These are phyloP conservation scores for Ascidia mentula DNA, from an alignment of 23 tunicate species.

Conservation along the genomic window DNA sequence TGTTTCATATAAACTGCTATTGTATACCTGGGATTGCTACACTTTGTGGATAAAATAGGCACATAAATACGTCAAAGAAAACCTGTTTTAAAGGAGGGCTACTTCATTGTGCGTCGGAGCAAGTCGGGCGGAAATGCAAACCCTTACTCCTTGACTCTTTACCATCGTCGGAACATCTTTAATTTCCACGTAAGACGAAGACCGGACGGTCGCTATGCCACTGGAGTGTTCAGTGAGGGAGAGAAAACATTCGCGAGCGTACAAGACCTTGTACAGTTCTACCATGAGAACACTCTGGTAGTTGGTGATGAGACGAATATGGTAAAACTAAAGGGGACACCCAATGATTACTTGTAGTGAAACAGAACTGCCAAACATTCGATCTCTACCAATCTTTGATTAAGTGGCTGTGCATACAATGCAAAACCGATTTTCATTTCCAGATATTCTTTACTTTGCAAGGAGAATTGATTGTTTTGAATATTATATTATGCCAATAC, in stretches of 20 bases:
- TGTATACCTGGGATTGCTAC: no score
- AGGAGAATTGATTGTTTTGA: no score
- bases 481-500: no score
- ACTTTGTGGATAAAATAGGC: no score
- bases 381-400: no score
- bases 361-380: no score
- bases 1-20: no score
- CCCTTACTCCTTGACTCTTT: slow-evolving; percentile 76
- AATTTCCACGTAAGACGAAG: slow-evolving; percentile 76
- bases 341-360: background rate
- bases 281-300: slow-evolving; percentile 47
- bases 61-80: no score
- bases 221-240: slow-evolving; percentile 59
- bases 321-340: slow-evolving; percentile 24
- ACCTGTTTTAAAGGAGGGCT: slow-evolving; percentile 74
- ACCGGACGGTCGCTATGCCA: slow-evolving; percentile 56
- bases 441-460: no score
- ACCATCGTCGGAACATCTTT: slow-evolving; percentile 46
- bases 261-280: slow-evolving; percentile 58
- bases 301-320: slow-evolving; percentile 54
- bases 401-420: no score
- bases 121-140: slow-evolving; percentile 31
- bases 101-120: slow-evolving; percentile 77
- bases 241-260: slow-evolving; percentile 74
- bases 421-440: no score